These are phyloP conservation scores for Chelonia mydas DNA, from an alignment of 2,797 vertebrate genomes.

Conservation along the genomic window DNA sequence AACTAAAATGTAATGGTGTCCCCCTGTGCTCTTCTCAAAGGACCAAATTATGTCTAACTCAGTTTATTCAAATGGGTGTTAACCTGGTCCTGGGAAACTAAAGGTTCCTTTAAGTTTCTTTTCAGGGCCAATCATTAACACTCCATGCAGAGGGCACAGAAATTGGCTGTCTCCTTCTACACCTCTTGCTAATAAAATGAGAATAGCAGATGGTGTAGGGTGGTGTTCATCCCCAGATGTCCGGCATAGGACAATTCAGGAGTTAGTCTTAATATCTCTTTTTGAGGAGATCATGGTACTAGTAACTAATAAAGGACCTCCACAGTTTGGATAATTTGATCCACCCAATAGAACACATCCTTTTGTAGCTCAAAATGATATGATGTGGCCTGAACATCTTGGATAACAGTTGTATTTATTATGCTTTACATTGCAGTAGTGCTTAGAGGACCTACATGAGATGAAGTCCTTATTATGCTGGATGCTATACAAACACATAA, in stretches of 20 bases:
- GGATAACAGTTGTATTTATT: neutral
- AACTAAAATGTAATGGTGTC: neutral
- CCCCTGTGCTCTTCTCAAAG: rapidly evolving
- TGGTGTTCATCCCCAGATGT: neutral
- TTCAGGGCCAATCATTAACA: neutral
- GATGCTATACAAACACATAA: neutral
- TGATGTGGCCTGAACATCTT: neutral
- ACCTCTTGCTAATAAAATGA: neutral
- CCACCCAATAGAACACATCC: rapidly evolving
- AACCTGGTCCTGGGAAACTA: neutral
- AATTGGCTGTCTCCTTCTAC: neutral
- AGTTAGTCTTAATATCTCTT: neutral
- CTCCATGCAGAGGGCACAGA: neutral
- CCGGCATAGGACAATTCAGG: neutral
- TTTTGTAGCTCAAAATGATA: constrained; percentile 13
- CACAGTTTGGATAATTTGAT: neutral
- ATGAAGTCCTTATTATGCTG: neutral
- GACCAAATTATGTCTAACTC: neutral
- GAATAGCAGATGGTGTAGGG: neutral
- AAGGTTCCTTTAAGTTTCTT: constrained; percentile 4
- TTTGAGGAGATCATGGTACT: neutral
- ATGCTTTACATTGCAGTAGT: neutral
- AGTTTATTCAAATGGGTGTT: neutral
- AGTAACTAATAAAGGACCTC: neutral
- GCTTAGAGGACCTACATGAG: neutral